Percentiles rank a stretch among this genome's conserved stretches.
Conservation (phyloP, 2,797 vertebrate genomes). For the Gymnoscopelus braueri region DNA sequence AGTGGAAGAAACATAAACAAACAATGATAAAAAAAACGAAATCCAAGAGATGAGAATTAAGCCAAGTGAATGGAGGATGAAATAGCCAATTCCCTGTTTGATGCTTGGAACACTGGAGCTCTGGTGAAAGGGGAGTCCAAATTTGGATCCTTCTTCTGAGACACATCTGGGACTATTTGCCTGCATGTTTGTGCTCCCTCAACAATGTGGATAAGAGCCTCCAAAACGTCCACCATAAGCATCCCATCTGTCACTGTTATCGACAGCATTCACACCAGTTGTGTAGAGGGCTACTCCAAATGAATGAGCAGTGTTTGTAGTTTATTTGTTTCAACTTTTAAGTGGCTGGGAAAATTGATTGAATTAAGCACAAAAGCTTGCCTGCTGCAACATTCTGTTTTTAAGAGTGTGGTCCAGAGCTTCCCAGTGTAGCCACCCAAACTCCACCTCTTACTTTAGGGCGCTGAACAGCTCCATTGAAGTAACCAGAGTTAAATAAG, state of each 20-base stretch:
- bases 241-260: constrained; percentile 30
- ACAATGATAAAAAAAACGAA: neutral
- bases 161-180: constrained; percentile 16
- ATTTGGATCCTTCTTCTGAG: constrained; percentile 3
- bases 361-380: too few species aligned
- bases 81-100: neutral
- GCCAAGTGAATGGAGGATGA: neutral
- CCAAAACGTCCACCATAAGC: constrained; percentile 15
- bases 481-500: too few species aligned
- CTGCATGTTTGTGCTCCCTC: constrained; percentile 13
- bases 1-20: neutral
- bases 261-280: constrained; percentile 12
- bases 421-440: too few species aligned
- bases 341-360: neutral
- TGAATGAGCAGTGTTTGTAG: constrained; percentile 10
- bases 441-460: too few species aligned
- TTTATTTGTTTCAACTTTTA: neutral
- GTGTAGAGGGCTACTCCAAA: constrained; percentile 1
- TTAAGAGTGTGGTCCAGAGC: too few species aligned
- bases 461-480: too few species aligned
- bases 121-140: neutral
- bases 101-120: neutral
- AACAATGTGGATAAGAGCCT: constrained; percentile 13
- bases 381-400: too few species aligned
- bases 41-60: neutral